Evolutionary conservation across 1,140 invertebrate species (phyloP).

Genomic region (Scaptomyza graminum): DNA sequence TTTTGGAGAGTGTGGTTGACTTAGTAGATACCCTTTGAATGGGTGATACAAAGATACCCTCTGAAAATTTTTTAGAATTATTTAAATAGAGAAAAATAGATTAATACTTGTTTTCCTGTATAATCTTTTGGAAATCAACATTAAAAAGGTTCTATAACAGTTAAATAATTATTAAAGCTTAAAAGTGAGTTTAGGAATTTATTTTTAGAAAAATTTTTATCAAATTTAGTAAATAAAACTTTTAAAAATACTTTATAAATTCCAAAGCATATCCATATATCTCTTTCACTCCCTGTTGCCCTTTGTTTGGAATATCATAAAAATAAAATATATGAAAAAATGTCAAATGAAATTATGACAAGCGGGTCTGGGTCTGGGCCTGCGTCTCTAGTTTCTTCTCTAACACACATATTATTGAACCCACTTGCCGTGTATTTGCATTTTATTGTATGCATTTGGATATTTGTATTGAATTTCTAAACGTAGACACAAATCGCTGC

Average conservation of each 20-base stretch:
- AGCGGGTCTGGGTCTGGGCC: constrained; percentile 2
- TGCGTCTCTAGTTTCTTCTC: constrained; percentile 23
- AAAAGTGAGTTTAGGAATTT: too few species aligned
- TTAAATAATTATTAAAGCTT: too few species aligned
- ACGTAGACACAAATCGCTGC: constrained; percentile 75
- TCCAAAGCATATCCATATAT: background rate
- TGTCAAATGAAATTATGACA: constrained; percentile 45
- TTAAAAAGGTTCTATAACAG: too few species aligned
- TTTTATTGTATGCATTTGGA: background rate
- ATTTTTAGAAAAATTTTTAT: too few species aligned
- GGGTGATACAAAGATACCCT: background rate
- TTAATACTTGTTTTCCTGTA: too few species aligned
- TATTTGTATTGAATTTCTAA: constrained; percentile 72
- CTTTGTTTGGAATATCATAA: background rate
- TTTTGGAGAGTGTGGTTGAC: background rate
- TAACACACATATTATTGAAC: constrained; percentile 28
- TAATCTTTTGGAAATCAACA: too few species aligned
- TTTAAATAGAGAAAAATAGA: too few species aligned
- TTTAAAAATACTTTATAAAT: too few species aligned
- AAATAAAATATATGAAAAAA: background rate
- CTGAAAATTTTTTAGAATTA: background rate
- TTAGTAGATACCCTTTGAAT: too few species aligned
- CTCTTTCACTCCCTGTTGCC: background rate
- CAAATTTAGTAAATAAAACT: too few species aligned
- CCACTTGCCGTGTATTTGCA: constrained; percentile 27